A percentile compares a stretch with the other conserved stretches of the same genome.
These are phyloP conservation scores for Eristalis intricaria DNA, from an alignment of 2,888 invertebrate species.

Conservation along the genomic window DNA sequence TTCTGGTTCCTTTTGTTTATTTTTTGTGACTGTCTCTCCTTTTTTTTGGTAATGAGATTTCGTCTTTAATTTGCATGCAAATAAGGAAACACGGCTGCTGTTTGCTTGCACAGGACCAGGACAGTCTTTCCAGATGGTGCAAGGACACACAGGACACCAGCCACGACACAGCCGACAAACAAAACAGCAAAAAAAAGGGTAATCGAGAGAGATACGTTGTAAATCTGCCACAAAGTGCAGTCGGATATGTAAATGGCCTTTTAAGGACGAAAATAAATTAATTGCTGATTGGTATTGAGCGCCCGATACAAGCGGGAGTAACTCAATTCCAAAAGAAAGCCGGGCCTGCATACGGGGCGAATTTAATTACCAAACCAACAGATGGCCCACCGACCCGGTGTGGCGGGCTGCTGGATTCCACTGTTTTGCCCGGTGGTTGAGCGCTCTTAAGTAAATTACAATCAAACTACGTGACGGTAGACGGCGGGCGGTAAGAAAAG, in stretches of 20 bases:
- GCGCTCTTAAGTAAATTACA: slow-evolving; percentile 46
- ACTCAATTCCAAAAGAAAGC: slow-evolving; percentile 31
- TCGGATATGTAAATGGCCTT: slow-evolving; percentile 33
- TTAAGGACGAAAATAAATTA: slow-evolving; percentile 45
- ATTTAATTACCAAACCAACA: slow-evolving; percentile 41
- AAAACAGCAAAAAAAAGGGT: slow-evolving; percentile 50
- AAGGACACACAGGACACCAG: slow-evolving; percentile 37
- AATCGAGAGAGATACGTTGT: slow-evolving; percentile 65
- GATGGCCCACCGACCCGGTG: not conserved
- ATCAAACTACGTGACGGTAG: slow-evolving; percentile 59
- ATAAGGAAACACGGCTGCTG: slow-evolving; percentile 68
- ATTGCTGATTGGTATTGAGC: slow-evolving; percentile 67
- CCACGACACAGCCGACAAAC: not conserved
- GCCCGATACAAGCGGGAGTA: slow-evolving; percentile 18
- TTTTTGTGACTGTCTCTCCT: slow-evolving; percentile 1
- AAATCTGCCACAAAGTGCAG: slow-evolving; percentile 54
- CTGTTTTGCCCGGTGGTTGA: not conserved
- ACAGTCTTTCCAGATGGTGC: slow-evolving; percentile 65
- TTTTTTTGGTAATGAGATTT: slow-evolving; percentile 72
- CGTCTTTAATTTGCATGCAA: slow-evolving; percentile 74
- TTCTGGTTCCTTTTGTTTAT: not conserved
- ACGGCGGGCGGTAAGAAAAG: not conserved
- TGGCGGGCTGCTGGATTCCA: not conserved
- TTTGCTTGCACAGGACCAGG: slow-evolving; percentile 35
- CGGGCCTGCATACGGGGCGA: slow-evolving; percentile 8